Conservation (phyloP, 2,797 vertebrate species). For the Salmo trutta region DNA sequence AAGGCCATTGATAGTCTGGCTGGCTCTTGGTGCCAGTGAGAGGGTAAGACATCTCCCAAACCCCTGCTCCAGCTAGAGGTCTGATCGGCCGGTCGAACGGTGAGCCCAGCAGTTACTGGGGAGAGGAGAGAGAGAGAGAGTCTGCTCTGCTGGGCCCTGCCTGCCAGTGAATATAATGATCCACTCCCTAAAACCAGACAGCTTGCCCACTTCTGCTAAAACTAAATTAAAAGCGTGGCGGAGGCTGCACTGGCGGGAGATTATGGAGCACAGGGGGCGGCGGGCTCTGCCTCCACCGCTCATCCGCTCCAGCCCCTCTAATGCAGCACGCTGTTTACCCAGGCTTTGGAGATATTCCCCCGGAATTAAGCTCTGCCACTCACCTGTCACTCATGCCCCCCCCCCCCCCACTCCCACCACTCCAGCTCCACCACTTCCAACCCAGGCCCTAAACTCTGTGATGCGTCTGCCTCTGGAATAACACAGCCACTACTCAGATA, state of each 20-base stretch:
- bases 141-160: conserved; percentile 16
- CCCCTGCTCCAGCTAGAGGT: neutral
- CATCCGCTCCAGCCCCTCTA: conserved; percentile 42
- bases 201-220: conserved; percentile 41
- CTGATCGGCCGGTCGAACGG: neutral
- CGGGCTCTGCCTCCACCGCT: neutral
- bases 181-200: conserved; percentile 30
- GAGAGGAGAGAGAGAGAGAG: neutral
- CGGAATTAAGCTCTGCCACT: conserved; percentile 65
- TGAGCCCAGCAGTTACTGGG: neutral
- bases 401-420: neutral
- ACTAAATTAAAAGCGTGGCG: conserved; percentile 54
- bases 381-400: conserved; percentile 67
- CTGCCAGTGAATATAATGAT: conserved; percentile 41
- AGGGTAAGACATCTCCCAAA: neutral
- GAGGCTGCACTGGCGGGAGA: conserved; percentile 40
- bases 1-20: neutral
- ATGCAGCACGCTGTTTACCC: conserved; percentile 65
- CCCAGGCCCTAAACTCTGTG: neutral
- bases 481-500: conserved; percentile 16
- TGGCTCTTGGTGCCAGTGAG: neutral
- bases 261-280: conserved; percentile 21
- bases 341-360: conserved; percentile 64
- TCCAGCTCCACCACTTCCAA: neutral
- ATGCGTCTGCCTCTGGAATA: neutral